Evolutionary conservation across 2,888 invertebrate species (phyloP), one percentile per base, ranked within the genome.

Genomic region (Nephrocerus scutellatus): DNA sequence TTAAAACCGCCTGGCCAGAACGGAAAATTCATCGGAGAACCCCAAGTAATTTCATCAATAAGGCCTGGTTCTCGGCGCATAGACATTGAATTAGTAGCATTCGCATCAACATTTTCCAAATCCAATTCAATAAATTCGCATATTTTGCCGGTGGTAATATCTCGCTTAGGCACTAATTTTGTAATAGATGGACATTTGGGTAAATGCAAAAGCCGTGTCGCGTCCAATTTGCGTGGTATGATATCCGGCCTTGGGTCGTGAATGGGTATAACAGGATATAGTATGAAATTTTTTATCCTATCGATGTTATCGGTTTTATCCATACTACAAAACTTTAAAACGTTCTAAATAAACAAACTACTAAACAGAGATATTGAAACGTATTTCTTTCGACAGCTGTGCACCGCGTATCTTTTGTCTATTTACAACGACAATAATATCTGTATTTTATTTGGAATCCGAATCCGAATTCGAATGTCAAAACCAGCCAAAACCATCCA

Each of bases 1-100:
- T 79, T 74, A 12, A 88, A 84, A 3, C 88, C 85, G 30, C 87
- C 91, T 1, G 92, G 92, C 75, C 87, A 79, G 62, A 93, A 93
- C 1, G 89, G 90, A 58, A 79, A 82, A 61, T 86, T 88, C 42
- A 80, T 81, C 1, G 81, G 77, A 35, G 79, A 82, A 12, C 92
- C 92, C 52, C 80, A 73, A 6, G 58, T 62, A 0, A 84, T 75
- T 56, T 84, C 77, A 26, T 72, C 72, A 4, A 82, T 75, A 7
- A 83, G 77, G 25, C 82, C 75, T 1, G 89, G 90, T 15, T 84
- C 80, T 51, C 91, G 72, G 23, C 75, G 75, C 72, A 92, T 77
- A 1, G 90, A 89, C 62, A 84, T 75, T 0, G 85, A 86, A 64
- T 84, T 87, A 55, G 74, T 75, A 1, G 82, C 75, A 46, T 75